A percentile compares a stretch with the other conserved stretches of the same genome.
phyloP scores from a whole-genome alignment of 2,113 vertebrate genomes.

The Sula dactylatra region DNA sequence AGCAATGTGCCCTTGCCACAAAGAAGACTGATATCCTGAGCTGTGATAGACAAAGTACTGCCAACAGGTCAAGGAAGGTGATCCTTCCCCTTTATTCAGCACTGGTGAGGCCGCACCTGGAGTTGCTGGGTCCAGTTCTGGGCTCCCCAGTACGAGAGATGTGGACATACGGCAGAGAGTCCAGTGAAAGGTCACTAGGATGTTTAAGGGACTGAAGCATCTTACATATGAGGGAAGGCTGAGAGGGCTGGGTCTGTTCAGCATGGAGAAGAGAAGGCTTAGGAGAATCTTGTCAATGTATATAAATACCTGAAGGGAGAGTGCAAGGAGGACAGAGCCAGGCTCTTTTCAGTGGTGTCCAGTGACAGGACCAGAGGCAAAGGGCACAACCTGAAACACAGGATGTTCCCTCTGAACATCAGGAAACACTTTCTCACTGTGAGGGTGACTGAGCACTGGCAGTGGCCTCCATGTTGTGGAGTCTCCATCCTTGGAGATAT shows the following conservation, averaged over 20 bases:
- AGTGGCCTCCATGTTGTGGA: neutral
- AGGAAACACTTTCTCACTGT: neutral
- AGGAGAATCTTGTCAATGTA: neutral
- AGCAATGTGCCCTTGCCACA: neutral
- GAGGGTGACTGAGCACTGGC: neutral
- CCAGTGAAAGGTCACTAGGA: neutral
- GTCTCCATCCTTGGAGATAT: neutral
- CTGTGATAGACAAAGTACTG: neutral
- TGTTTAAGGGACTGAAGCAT: too few species aligned
- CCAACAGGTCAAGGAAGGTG: neutral
- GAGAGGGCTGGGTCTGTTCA: neutral
- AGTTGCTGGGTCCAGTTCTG: neutral
- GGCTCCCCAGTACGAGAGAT: neutral
- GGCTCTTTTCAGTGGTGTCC: neutral
- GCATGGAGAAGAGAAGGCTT: neutral
- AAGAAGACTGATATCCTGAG: neutral
- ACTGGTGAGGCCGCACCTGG: neutral
- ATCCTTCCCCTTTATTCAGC: neutral
- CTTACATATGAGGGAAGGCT: neutral
- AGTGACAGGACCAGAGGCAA: neutral
- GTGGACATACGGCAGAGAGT: neutral
- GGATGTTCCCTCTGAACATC: rapidly evolving
- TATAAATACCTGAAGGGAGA: neutral
- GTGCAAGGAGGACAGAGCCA: neutral
- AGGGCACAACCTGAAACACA: rapidly evolving